phyloP scores from a whole-genome alignment of 1,140 invertebrate species.

The Aricia agestis region DNA sequence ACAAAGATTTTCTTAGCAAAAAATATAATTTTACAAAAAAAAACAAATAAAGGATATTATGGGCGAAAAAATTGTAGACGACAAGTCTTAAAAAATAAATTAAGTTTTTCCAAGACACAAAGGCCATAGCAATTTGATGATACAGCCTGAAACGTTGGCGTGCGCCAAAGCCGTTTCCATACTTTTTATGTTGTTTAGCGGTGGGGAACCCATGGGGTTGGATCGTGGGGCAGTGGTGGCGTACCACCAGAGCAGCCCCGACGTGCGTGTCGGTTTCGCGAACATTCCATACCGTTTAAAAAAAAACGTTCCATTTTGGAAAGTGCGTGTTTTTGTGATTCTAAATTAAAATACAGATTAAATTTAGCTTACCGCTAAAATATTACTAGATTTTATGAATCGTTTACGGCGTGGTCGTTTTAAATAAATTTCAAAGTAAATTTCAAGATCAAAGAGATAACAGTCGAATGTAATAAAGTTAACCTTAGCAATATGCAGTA shows the following conservation, averaged over 20 bases:
- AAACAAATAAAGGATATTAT: too few relatives aligned
- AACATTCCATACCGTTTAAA: conserved; percentile 24
- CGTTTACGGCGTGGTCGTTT: neutral
- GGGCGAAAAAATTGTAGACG: too few relatives aligned
- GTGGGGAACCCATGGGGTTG: conserved; percentile 36
- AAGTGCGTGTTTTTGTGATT: neutral
- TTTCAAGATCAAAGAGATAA: neutral
- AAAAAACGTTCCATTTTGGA: conserved; percentile 4
- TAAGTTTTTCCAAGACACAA: too few relatives aligned
- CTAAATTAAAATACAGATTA: neutral
- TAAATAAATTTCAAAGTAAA: neutral
- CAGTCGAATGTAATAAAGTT: too few relatives aligned
- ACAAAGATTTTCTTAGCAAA: too few relatives aligned
- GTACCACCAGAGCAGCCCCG: conserved; percentile 46
- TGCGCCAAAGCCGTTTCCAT: conserved; percentile 7
- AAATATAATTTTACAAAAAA: too few relatives aligned
- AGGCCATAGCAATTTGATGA: too few relatives aligned
- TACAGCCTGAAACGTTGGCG: neutral
- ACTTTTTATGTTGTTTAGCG: conserved; percentile 33
- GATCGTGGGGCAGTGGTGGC: conserved; percentile 48
- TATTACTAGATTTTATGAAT: neutral
- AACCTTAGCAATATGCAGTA: too few relatives aligned
- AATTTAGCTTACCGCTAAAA: neutral
- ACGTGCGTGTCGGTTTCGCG: conserved; percentile 45
- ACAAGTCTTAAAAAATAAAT: too few relatives aligned